Evolutionary conservation across 2,888 invertebrate species (phyloP), one percentile per base, ranked within the genome.

Genomic region (Neoaliturus tenellus): DNA sequence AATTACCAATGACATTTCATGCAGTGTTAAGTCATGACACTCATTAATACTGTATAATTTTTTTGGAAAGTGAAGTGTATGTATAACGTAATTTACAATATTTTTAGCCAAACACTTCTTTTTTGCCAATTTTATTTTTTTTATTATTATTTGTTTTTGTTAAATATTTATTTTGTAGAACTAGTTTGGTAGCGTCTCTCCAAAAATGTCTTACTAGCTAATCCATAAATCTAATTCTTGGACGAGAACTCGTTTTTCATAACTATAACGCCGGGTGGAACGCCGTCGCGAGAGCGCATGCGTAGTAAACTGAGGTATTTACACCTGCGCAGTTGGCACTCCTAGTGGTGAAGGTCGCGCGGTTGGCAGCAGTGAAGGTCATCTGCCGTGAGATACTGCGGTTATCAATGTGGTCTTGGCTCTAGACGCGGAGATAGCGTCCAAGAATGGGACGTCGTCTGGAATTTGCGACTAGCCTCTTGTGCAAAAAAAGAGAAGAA

Each of bases 301-400:
- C 62, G 62, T 31, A 8, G 20, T 51, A 12, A 39, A 20, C 28
- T 28, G 62, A 5, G 25, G 31, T 28, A 31, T 62, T 62, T 62
- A 25, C 62, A 62, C 62, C 62, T 62, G 62, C 62, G 62, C 28
- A 62, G 62, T 62, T 62, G 62, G 62, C 62, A 62, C 28, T 3
- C 12, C 14, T 62, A 31, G 0, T 31, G 14, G 62, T 62, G 28
- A 62, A 62, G 62, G 62, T 1, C 62, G 31, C 25, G 62, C 17
- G 5, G 62, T 62, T 62, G 62, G 62, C 62, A 62, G 14, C 62
- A 5, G 14, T 62, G 62, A 10, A 8, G 62, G 0, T 17, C 2
- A 12, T 2, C 2, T 14, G 17, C 44, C 23, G 62, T 62, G 62
- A 62, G 62, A 62, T 62, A 62, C 31, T 3, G 1, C 62, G 28